phyloP scores from a whole-genome alignment of 2,797 vertebrate genomes.

The Cirrhinus molitorella region DNA sequence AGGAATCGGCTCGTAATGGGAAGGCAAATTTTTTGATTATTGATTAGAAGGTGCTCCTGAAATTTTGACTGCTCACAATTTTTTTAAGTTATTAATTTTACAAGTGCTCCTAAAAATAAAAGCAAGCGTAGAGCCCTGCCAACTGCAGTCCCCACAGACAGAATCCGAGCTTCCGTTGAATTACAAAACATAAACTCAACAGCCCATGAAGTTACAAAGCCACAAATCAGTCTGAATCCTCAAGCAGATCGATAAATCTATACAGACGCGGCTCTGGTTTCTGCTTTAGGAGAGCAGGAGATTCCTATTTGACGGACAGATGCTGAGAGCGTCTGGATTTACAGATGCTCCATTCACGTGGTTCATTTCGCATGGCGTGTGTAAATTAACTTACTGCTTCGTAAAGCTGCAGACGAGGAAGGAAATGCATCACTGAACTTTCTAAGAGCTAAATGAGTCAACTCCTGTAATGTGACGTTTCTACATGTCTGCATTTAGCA shows the following conservation, averaged over 20 bases:
- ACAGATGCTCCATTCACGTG: not conserved
- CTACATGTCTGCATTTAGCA: not conserved
- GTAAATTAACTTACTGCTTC: conserved; percentile 50
- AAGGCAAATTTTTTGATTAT: no score
- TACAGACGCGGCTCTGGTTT: not conserved
- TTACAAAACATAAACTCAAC: conserved; percentile 4
- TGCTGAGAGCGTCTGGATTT: conserved; percentile 8
- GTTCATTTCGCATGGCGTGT: conserved; percentile 1
- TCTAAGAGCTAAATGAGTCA: not conserved
- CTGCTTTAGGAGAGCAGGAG: not conserved
- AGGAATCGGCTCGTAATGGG: no score
- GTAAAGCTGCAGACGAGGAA: conserved; percentile 45
- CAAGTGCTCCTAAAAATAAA: no score
- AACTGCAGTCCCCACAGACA: not conserved
- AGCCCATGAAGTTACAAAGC: not conserved
- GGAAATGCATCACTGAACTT: conserved; percentile 19
- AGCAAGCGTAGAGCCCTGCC: no score
- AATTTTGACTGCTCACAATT: no score
- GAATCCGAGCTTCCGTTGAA: not conserved
- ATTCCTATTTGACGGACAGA: conserved; percentile 36
- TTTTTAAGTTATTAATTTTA: no score
- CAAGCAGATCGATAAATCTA: conserved; percentile 19
- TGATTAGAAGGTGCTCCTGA: no score
- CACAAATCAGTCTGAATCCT: conserved; percentile 14
- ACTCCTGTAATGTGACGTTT: no score